Evolutionary conservation across 2,797 vertebrate genomes (phyloP), one percentile per base, ranked within the genome.

Genomic region (Gambelia wislizenii): DNA sequence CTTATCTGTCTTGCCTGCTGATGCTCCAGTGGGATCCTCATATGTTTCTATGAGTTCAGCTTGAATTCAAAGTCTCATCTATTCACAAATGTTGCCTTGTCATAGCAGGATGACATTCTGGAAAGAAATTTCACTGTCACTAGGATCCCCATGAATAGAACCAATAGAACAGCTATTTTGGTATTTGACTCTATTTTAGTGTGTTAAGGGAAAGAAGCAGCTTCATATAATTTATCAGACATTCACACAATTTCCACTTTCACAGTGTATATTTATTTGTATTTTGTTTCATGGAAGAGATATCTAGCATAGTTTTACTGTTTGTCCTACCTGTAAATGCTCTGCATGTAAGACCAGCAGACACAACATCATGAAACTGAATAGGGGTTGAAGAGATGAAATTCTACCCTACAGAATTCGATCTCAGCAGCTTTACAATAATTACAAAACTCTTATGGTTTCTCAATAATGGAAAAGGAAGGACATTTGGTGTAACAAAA

Each of bases 221-320:
- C 49, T 36, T 44, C 33, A 36, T 54, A 27, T 77, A 47, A 87
- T 87, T 82, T 67, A 84, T 20, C 27, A 70, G 44, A 52, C 27
- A 72, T 79, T 79, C 70, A 42, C 64, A 80, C 6, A 27, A 64
- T n/a, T 78, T 78, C 39, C n/a, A 36, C n/a, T 56, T 89, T 83
- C 18, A 44, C 27, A 44, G 36, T 64, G 33, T 72, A 22, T 44
- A 80, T 87, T 27, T 83, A 22, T 76, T 88, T 39, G 74, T 25
- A 27, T 39, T 83, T 59, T 42, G 20, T 67, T 77, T 56, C 59
- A 14, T 83, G 83, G 42, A 72, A 89, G 33, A 85, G 22, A 85
- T 85, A 39, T 89, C 87, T 92, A 91, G 94, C 92, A 95, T 95
- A 94, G 95, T 87, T 93, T 93, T 93, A 86, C 92, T 95, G 95